phyloP scores from a whole-genome alignment of 37 sponge, comb jelly and placozoan species.

The Ianthella basta region DNA sequence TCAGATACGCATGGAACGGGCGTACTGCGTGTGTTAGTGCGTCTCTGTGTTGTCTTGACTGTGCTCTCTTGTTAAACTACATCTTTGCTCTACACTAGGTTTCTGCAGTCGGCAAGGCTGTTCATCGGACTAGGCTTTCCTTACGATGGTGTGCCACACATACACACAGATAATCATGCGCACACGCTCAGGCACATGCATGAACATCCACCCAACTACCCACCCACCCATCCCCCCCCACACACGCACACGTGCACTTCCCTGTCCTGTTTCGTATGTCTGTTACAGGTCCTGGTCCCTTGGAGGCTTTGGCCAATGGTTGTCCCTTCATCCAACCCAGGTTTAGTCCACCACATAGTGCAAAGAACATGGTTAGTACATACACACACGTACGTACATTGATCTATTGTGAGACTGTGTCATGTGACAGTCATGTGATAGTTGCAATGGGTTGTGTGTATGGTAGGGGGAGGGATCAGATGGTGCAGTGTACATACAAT shows the following conservation, averaged over 20 bases:
- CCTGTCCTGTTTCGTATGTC: too few species aligned
- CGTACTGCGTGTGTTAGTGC: too few species aligned
- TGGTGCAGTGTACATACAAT: not conserved
- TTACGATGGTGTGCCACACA: constrained; percentile 67
- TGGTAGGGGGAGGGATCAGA: too few species aligned
- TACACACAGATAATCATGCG: too few species aligned
- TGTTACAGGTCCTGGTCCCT: constrained; percentile 66
- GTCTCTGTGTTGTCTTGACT: too few species aligned
- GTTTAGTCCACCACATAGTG: constrained; percentile 54
- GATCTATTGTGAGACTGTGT: not conserved
- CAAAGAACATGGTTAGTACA: constrained; percentile 44
- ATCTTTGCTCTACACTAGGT: not conserved
- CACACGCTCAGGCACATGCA: too few species aligned
- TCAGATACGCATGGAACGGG: too few species aligned
- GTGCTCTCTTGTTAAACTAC: not conserved
- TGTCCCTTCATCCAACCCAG: constrained; percentile 72
- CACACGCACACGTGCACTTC: too few species aligned
- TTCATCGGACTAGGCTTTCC: constrained; percentile 83
- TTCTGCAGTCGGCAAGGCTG: constrained; percentile 62
- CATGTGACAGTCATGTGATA: too few species aligned
- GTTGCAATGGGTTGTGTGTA: too few species aligned
- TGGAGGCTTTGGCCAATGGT: constrained; percentile 83
- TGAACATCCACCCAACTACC: too few species aligned
- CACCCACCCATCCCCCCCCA: too few species aligned
- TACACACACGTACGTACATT: not conserved